Conservation (phyloP, 2,797 vertebrate genomes). For the Acanthopagrus latus region DNA sequence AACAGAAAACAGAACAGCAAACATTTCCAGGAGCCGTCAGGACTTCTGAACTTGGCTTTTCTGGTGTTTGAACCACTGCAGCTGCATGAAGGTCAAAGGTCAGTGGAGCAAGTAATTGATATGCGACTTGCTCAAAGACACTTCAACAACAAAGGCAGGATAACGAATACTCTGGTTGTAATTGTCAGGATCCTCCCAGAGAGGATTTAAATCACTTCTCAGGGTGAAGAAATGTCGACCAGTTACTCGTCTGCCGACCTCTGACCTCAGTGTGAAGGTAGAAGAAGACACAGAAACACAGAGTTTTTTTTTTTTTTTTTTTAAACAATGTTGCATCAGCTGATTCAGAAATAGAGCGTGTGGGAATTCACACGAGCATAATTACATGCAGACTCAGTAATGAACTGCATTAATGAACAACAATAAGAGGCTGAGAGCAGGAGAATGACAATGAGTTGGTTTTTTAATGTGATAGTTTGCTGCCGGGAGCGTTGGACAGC, state of each 20-base stretch:
- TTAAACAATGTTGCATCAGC: neutral
- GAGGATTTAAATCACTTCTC: neutral
- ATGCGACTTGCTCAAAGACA: neutral
- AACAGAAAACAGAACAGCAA: neutral
- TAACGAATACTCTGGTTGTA: neutral
- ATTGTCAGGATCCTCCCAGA: neutral
- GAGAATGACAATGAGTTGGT: constrained; percentile 38
- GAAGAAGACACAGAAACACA: neutral
- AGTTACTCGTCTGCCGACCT: neutral
- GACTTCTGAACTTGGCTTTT: neutral
- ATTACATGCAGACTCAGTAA: constrained; percentile 62
- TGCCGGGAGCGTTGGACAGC: constrained; percentile 13
- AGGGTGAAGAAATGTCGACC: neutral
- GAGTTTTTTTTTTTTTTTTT: neutral
- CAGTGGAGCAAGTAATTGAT: neutral
- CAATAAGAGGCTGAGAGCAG: constrained; percentile 57
- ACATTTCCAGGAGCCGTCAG: neutral
- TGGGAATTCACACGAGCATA: constrained; percentile 42
- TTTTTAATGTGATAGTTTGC: constrained; percentile 34
- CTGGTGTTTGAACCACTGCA: neutral
- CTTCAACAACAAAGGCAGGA: neutral
- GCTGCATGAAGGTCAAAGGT: neutral
- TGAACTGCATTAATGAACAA: constrained; percentile 67
- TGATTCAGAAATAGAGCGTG: constrained; percentile 35
- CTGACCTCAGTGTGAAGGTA: neutral